Base-by-base conservation (phyloP, 2,888 invertebrate genomes). In the Coelopa pilipes region DNA sequence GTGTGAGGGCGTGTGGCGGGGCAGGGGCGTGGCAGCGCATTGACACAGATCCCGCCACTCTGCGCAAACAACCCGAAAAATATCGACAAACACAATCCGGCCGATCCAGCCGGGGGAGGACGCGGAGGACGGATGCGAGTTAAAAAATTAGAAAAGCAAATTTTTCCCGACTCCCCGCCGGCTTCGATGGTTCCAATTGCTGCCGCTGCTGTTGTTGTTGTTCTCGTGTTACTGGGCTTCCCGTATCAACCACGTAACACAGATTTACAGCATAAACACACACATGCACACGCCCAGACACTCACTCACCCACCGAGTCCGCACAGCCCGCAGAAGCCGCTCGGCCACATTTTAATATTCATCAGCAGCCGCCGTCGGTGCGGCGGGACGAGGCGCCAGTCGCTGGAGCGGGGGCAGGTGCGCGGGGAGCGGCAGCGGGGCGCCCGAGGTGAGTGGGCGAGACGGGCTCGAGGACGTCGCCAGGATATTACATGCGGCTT, bases 401-500 rank as follows among this genome's bases (percentile, higher is more conserved):
- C n/a, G n/a, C n/a, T n/a, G n/a, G n/a, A n/a, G 15, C 3, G n/a
- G 53, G 10, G 53, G 4, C 53, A 53, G 13, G n/a, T 13, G 53
- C n/a, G 3, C 10, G 4, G 15, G 53, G 10, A 55, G 55, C 55
- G 11, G 17, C 1, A 55, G 55, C 17, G 11, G 17, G 17, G 17
- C 17, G 17, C 1, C 62, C n/a, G 34, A 34, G 62, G n/a, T n/a
- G 13, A 15, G 45, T 55, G 9, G 17, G 55, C 17, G 55, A 55
- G 19, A 55, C 17, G 17, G 19, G 55, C 19, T 55, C 55, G 55
- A 55, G 34, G 34, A 62, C 19, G 50, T 66, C 66, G 50, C 21
- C 66, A 66, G 66, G 66, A 66, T 66, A 66, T 66, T 66, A 66
- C 66, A 66, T 50, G 50, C 24, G 66, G 66, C 66, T 66, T 66